Evolutionary conservation across 2,888 invertebrate genomes (phyloP), one percentile per base, ranked within the genome.

Genomic region (Pyrrhia umbra): DNA sequence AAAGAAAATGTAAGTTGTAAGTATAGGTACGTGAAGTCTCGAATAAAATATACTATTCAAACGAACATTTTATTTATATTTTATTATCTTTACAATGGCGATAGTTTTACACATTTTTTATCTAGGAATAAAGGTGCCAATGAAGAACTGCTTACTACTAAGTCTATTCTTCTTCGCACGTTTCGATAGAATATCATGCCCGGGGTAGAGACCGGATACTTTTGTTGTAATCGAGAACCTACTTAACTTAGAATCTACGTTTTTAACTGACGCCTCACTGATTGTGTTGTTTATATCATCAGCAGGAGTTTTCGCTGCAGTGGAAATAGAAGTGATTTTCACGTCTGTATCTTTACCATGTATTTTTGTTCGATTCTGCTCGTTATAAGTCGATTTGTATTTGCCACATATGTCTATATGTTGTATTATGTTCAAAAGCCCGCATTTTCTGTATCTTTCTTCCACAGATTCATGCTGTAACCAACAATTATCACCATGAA

Each of bases 191-290:
- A 57, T 63, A 49, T 77, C 47, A 8, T 66, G 54, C 1, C 68
- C 50, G 1, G 70, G 74, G 23, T 68, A 70, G 6, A 61, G 50
- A 0, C 47, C 45, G 20, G 46, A 60, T 4, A 68, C 60, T 65
- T 57, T 77, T 18, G 77, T 77, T 20, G 60, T 68, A 45, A 73
- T 45, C 6, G 77, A 73, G 9, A 73, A 65, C 21, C 39, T 64
- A 27, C 46, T 73, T 16, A 77, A 25, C 58, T 47, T 77, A 10
- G 37, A 50, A 3, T 72, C 54, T 37, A 67, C 43, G 6, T 40
- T 56, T 47, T 57, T 47, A 6, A 43, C 45, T n/a, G 69, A 50
- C 0, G 63, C 15, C 0, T 62, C 40, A 18, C n/a, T 51, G 0
- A 6, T 27, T 15, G 21, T 37, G 4, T 46, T 52, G 8, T 25